Evolutionary conservation across 2,888 invertebrate genomes (phyloP).

Genomic region (Caenorhabditis drosophilae): DNA sequence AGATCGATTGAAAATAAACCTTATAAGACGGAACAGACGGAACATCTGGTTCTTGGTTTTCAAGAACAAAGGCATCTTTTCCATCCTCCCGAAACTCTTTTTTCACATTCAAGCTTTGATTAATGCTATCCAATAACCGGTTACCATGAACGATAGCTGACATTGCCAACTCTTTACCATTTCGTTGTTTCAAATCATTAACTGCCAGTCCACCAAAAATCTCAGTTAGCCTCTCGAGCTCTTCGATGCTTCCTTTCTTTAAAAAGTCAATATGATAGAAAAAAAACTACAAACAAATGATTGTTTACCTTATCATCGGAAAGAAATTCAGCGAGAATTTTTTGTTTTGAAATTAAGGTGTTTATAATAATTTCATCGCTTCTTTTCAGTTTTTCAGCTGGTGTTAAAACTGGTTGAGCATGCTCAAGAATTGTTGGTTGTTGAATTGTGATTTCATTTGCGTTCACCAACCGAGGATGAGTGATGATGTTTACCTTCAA

Average conservation of each 20-base stretch:
- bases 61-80: conserved; percentile 36
- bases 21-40: conserved; percentile 67
- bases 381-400: conserved; percentile 69
- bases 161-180: conserved; percentile 64
- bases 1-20: conserved; percentile 15
- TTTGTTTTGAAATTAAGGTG: conserved; percentile 63
- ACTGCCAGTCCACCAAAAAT: conserved; percentile 90
- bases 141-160: conserved; percentile 69
- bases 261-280: conserved; percentile 10
- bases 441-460: conserved; percentile 65
- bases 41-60: conserved; percentile 47
- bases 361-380: conserved; percentile 67
- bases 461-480: conserved; percentile 65
- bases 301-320: conserved; percentile 46
- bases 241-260: conserved; percentile 53
- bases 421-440: conserved; percentile 69
- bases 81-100: conserved; percentile 54
- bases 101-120: conserved; percentile 55
- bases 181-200: conserved; percentile 72
- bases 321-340: conserved; percentile 56
- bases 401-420: conserved; percentile 70
- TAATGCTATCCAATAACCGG: conserved; percentile 65
- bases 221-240: conserved; percentile 77
- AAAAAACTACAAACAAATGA: neutral
- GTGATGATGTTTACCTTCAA: conserved; percentile 61